phyloP scores from a whole-genome alignment of 2,888 invertebrate genomes.

The Drosophila planitibia region DNA sequence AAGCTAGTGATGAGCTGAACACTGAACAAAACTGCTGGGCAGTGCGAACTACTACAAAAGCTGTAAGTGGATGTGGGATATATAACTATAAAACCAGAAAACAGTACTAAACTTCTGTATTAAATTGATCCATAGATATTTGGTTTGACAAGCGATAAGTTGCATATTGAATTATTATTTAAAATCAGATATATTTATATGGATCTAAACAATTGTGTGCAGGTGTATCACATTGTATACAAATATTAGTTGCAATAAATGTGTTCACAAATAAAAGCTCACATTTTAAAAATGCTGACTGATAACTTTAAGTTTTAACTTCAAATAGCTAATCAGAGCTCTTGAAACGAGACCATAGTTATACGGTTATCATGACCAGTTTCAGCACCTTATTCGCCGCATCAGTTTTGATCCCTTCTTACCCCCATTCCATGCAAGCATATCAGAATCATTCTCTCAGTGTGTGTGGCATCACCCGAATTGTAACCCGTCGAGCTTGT shows the following conservation, averaged over 20 bases:
- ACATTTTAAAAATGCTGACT: not conserved
- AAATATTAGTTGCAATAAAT: not conserved
- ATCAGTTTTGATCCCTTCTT: not conserved
- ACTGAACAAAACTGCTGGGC: slow-evolving; percentile 29
- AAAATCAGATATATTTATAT: not conserved
- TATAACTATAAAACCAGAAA: not conserved
- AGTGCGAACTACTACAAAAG: not conserved
- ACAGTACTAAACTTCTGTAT: not conserved
- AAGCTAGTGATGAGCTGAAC: slow-evolving; percentile 41
- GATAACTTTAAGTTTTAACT: not conserved
- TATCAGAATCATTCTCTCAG: slow-evolving; percentile 41
- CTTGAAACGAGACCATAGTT: slow-evolving; percentile 5
- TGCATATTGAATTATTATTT: not conserved
- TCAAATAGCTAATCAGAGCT: slow-evolving; percentile 2
- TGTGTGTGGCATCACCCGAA: slow-evolving; percentile 43
- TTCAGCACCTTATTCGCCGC: not conserved
- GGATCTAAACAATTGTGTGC: not conserved
- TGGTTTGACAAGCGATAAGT: not conserved
- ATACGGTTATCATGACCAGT: slow-evolving; percentile 18
- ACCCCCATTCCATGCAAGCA: not conserved
- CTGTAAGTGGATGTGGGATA: not conserved
- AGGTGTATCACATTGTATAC: not conserved
- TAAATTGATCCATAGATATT: not conserved
- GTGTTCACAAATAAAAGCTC: not conserved
- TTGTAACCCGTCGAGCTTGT: slow-evolving; percentile 69